Conservation (phyloP, 2,113 vertebrate species). For the Microtus pennsylvanicus region DNA sequence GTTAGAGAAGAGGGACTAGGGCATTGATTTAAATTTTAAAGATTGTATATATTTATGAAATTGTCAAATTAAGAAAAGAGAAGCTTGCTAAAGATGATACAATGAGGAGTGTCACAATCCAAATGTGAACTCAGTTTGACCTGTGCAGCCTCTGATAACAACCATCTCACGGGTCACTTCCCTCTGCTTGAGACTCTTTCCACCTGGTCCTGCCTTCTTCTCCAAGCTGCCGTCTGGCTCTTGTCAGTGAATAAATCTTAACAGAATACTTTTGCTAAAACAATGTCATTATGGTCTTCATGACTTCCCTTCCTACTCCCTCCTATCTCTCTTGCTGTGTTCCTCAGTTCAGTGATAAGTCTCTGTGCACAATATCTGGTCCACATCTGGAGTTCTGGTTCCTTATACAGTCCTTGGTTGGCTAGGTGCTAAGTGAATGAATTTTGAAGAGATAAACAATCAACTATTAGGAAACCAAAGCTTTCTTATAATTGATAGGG, state of each 20-base stretch:
- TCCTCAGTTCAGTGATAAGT: not conserved
- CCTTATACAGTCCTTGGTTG: not conserved
- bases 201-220: not conserved
- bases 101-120: not conserved
- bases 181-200: not conserved
- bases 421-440: not conserved
- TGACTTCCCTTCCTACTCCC: not conserved
- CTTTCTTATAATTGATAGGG: not conserved
- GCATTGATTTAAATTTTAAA: too few relatives aligned
- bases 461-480: not conserved
- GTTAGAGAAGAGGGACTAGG: not conserved
- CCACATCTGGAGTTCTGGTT: not conserved
- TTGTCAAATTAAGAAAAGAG: not conserved
- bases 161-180: not conserved
- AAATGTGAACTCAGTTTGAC: not conserved
- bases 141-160: not conserved
- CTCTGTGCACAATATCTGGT: not conserved
- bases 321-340: not conserved
- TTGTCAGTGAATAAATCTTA: not conserved
- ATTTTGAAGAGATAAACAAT: not conserved
- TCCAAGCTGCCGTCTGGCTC: not conserved
- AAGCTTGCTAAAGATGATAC: not conserved
- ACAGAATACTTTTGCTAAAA: constrained; percentile 31
- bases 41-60: not conserved
- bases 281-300: not conserved